Conservation (phyloP, 2,797 vertebrate genomes). For the Novumbra hubbsi region DNA sequence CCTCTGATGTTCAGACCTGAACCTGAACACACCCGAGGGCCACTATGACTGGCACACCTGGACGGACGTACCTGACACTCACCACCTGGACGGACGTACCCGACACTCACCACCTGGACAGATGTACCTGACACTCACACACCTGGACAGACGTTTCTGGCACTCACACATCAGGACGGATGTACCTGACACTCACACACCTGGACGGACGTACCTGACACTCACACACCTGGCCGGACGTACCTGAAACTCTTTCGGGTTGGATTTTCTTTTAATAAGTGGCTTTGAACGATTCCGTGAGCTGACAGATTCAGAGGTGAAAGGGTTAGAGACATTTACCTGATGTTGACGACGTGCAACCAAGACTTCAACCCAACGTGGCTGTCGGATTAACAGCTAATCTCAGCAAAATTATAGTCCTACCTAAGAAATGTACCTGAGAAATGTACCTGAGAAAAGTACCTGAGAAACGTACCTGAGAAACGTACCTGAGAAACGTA, state of each 20-base stretch:
- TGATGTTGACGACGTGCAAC: neutral
- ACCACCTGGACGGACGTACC: neutral
- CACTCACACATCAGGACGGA: neutral
- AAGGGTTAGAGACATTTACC: neutral
- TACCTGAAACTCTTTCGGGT: neutral
- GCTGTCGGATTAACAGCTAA: neutral
- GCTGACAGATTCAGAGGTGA: too few species aligned
- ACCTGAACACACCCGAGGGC: slow-evolving; percentile 33
- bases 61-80: too few species aligned
- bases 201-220: slow-evolving; percentile 1
- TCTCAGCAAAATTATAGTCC: neutral
- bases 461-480: neutral
- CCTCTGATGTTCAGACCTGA: slow-evolving; percentile 80
- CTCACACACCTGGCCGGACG: neutral
- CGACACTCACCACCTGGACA: neutral
- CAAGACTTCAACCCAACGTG: neutral
- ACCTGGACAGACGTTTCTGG: too few species aligned
- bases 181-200: neutral
- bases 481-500: neutral
- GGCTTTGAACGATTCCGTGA: too few species aligned
- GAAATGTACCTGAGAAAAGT: too few species aligned
- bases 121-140: too few species aligned
- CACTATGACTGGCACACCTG: neutral
- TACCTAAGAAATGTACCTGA: neutral
- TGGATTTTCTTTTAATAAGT: too few species aligned